Conservation (phyloP, 2,888 invertebrate genomes). For the Stenodema calcarata region DNA sequence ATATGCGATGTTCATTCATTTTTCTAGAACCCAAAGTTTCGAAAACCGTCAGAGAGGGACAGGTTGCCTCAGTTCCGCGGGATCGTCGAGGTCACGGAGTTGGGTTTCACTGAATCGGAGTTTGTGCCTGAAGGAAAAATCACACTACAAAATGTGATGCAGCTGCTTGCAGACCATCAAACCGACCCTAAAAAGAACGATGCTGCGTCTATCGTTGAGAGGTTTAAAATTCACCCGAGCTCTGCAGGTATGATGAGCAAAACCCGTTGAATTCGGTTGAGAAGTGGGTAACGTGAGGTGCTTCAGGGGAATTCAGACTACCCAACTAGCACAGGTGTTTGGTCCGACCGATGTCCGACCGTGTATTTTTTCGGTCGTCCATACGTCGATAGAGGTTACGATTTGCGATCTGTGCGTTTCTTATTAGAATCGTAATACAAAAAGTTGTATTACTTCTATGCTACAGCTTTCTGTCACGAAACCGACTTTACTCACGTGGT, state of each 20-base stretch:
- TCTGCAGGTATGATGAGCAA: slow-evolving; percentile 64
- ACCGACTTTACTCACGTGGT: no score
- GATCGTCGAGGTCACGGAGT: slow-evolving; percentile 67
- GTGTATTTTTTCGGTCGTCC: no score
- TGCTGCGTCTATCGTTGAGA: slow-evolving; percentile 68
- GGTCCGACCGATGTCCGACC: no score
- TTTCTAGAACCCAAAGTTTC: slow-evolving; percentile 27
- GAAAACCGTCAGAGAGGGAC: slow-evolving; percentile 61
- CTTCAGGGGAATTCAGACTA: no score
- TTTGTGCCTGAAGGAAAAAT: slow-evolving; percentile 69
- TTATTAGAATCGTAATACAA: not conserved
- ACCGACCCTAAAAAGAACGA: slow-evolving; percentile 67
- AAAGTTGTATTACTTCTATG: no score
- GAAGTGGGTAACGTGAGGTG: no score
- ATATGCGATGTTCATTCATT: not conserved
- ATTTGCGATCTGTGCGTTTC: not conserved
- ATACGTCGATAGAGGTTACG: no score
- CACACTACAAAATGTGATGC: slow-evolving; percentile 70
- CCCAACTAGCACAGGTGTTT: no score
- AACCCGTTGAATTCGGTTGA: not conserved
- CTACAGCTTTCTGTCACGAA: no score
- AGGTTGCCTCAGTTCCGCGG: slow-evolving; percentile 69
- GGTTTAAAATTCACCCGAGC: slow-evolving; percentile 72
- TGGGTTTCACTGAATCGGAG: slow-evolving; percentile 73
- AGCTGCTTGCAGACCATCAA: slow-evolving; percentile 72